Evolutionary conservation across 2,888 invertebrate genomes (phyloP).

Genomic region (Onthophagus sagittarius): DNA sequence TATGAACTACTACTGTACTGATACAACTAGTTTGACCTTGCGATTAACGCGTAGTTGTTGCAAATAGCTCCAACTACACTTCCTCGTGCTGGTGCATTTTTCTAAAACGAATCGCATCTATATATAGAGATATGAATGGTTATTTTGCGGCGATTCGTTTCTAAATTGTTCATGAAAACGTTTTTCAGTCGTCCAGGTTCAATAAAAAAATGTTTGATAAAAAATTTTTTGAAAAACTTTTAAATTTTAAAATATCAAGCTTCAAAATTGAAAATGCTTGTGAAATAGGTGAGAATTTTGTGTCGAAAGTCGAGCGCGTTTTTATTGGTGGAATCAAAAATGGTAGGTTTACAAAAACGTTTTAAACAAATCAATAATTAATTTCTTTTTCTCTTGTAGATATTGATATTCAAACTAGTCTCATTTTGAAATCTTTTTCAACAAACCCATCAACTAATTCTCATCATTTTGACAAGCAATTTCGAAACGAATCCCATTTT

Average conservation of each 20-base stretch:
- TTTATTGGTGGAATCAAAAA: constrained; percentile 22
- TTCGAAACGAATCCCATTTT: constrained; percentile 30
- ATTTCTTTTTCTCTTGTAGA: not conserved
- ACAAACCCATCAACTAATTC: not conserved
- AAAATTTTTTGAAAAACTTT: constrained; percentile 21
- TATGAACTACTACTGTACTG: no score
- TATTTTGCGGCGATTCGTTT: no score
- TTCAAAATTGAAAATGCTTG: constrained; percentile 21
- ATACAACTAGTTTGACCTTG: no score
- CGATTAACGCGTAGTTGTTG: no score
- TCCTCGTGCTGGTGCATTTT: no score
- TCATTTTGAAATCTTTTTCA: constrained; percentile 10
- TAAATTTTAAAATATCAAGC: constrained; percentile 18
- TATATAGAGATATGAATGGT: no score
- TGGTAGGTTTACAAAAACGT: not conserved
- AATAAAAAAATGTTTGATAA: not conserved
- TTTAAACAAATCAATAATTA: not conserved
- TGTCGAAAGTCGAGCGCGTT: constrained; percentile 27
- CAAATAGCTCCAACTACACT: no score
- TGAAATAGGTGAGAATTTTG: constrained; percentile 29
- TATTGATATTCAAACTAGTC: not conserved
- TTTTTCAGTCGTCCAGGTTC: no score
- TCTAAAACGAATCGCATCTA: no score
- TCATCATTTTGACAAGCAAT: constrained; percentile 22
- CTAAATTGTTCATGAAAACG: no score